Percentiles rank a stretch among this genome's conserved stretches.
Conservation (phyloP, 2,888 invertebrate genomes). For the Drosophila incognita region DNA sequence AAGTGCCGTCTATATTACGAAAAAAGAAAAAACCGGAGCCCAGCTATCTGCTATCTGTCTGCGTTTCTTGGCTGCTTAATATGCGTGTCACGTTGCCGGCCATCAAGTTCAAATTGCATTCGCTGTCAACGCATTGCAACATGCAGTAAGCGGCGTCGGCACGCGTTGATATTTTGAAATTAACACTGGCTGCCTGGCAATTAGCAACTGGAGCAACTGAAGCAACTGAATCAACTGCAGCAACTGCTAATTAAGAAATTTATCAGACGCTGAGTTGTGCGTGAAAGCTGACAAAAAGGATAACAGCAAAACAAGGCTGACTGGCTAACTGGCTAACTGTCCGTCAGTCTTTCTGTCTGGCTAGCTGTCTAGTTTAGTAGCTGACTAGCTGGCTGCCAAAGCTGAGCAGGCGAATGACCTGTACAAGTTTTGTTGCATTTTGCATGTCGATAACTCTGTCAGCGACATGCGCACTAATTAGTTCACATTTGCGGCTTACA, state of each 20-base stretch:
- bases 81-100: constrained; percentile 82
- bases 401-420: constrained; percentile 62
- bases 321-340: neutral
- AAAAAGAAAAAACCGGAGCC: constrained; percentile 55
- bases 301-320: constrained; percentile 35
- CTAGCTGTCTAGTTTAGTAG: constrained; percentile 3
- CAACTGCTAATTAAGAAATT: constrained; percentile 77
- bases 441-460: constrained; percentile 67
- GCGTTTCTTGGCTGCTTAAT: constrained; percentile 61
- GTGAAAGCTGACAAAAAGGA: constrained; percentile 70
- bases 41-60: constrained; percentile 29
- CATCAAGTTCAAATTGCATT: constrained; percentile 83
- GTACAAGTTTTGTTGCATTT: constrained; percentile 42
- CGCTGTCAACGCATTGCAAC: constrained; percentile 79
- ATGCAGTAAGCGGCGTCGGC: constrained; percentile 48
- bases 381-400: neutral
- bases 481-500: constrained; percentile 68
- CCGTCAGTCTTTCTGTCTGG: neutral
- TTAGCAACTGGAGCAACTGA: constrained; percentile 16
- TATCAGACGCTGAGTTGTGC: constrained; percentile 53
- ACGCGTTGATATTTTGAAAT: constrained; percentile 78
- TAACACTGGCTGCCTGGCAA: constrained; percentile 57
- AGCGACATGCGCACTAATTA: constrained; percentile 80
- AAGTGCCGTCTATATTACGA: constrained; percentile 74
- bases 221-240: constrained; percentile 19